phyloP scores from a whole-genome alignment of 2,113 vertebrate genomes.

The Toxotes jaculatrix region DNA sequence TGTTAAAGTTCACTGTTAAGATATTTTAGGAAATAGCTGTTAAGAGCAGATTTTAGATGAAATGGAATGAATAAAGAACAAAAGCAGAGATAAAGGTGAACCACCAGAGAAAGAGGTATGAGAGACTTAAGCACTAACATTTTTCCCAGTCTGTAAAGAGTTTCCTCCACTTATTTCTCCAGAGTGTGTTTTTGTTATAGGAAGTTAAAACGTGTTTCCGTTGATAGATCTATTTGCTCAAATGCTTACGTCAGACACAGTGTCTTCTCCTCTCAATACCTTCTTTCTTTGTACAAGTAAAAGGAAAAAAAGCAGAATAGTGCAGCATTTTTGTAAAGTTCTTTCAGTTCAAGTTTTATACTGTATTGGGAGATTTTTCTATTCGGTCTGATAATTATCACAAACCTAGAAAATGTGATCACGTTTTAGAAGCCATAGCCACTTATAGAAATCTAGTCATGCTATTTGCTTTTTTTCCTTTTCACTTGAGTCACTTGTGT shows the following conservation, averaged over 20 bases:
- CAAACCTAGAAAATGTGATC: constrained; percentile 6
- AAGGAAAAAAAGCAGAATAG: constrained; percentile 50
- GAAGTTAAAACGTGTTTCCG: constrained; percentile 17
- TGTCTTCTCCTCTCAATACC: constrained; percentile 7
- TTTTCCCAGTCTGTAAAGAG: constrained; percentile 35
- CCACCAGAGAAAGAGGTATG: not conserved
- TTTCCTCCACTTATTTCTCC: not conserved
- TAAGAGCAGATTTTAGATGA: constrained; percentile 11
- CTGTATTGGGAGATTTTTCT: constrained; percentile 59
- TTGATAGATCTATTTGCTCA: constrained; percentile 17
- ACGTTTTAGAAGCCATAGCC: constrained; percentile 19
- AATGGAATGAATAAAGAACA: constrained; percentile 9
- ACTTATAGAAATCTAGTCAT: constrained; percentile 3
- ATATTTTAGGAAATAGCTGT: constrained; percentile 50
- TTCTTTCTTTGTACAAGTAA: constrained; percentile 32
- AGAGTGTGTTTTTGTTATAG: constrained; percentile 22
- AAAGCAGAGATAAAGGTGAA: constrained; percentile 10
- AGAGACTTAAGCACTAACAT: constrained; percentile 34
- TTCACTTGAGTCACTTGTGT: constrained; percentile 33
- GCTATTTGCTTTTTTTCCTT: constrained; percentile 44
- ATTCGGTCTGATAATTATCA: constrained; percentile 20
- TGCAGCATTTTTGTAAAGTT: constrained; percentile 55
- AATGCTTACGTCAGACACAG: not conserved
- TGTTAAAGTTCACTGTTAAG: constrained; percentile 23
- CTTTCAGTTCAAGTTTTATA: constrained; percentile 55